A percentile compares a stretch with the other conserved stretches of the same genome.
Conservation (phyloP, 2,888 invertebrate species). For the Drosophila cracens region DNA sequence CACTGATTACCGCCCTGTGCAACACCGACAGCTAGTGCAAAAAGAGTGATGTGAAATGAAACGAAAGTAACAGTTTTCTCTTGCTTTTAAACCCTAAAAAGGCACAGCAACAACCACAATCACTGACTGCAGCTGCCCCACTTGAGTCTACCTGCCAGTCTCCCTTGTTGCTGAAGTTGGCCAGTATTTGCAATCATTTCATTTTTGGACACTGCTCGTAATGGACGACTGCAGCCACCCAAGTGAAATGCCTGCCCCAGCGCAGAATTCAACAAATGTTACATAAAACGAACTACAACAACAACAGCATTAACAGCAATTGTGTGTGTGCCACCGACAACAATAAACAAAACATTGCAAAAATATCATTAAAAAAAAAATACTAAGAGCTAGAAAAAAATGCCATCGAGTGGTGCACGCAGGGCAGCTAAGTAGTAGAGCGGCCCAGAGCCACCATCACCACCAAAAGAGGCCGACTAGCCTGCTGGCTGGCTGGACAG, state of each 20-base stretch:
- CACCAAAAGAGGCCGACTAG: slow-evolving; percentile 15
- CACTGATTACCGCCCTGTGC: slow-evolving; percentile 43
- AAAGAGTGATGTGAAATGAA: slow-evolving; percentile 65
- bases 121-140: slow-evolving; percentile 29
- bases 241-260: slow-evolving; percentile 71
- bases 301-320: slow-evolving; percentile 35
- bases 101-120: slow-evolving; percentile 11
- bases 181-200: slow-evolving; percentile 72
- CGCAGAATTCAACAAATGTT: slow-evolving; percentile 66
- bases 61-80: slow-evolving; percentile 64
- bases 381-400: slow-evolving; percentile 38
- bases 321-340: slow-evolving; percentile 71
- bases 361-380: slow-evolving; percentile 36
- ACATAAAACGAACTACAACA: slow-evolving; percentile 50
- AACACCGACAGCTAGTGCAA: slow-evolving; percentile 34
- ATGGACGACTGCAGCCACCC: slow-evolving; percentile 63
- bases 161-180: slow-evolving; percentile 3
- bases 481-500: slow-evolving; percentile 35
- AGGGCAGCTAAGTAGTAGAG: slow-evolving; percentile 1
- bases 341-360: slow-evolving; percentile 75
- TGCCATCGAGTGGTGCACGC: slow-evolving; percentile 23
- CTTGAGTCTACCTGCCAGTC: slow-evolving; percentile 25
- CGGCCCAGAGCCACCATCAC: slow-evolving; percentile 5
- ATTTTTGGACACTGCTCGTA: slow-evolving; percentile 69
- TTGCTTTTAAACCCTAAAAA: slow-evolving; percentile 40